phyloP scores from a whole-genome alignment of 2,888 invertebrate genomes.

The Amaurobius ferox region DNA sequence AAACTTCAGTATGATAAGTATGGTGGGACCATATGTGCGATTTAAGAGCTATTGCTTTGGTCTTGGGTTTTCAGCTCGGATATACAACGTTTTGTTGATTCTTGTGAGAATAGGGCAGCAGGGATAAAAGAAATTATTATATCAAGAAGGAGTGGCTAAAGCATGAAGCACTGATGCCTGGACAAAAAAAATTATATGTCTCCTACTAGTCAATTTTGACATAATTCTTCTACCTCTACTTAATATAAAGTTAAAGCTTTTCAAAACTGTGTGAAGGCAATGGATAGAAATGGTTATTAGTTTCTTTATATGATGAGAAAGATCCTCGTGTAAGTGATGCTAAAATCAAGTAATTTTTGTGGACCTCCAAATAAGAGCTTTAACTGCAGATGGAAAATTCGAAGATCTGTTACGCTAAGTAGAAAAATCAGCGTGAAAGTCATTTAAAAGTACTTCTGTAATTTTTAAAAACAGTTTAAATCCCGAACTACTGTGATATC shows the following conservation, averaged over 20 bases:
- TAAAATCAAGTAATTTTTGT: neutral
- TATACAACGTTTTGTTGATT: neutral
- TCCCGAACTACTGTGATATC: neutral
- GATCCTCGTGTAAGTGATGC: neutral
- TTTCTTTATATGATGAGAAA: neutral
- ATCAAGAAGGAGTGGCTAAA: neutral
- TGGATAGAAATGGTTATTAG: neutral
- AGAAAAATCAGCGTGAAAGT: neutral
- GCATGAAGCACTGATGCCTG: neutral
- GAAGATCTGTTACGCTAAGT: neutral
- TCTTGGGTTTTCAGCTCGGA: neutral
- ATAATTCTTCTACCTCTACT: neutral
- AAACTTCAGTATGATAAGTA: neutral
- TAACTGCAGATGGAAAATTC: neutral
- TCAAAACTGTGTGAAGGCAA: neutral
- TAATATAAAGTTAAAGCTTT: too few relatives aligned
- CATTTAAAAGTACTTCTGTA: neutral
- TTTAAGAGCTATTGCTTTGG: neutral
- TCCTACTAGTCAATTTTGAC: too few relatives aligned
- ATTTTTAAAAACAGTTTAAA: neutral
- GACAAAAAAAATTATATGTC: too few relatives aligned
- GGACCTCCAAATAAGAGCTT: neutral
- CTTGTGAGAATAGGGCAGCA: neutral
- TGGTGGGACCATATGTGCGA: neutral
- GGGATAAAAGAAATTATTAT: neutral